Evolutionary conservation across 2,113 vertebrate species (phyloP), one percentile per base, ranked within the genome.

Genomic region (Alligator mississippiensis): DNA sequence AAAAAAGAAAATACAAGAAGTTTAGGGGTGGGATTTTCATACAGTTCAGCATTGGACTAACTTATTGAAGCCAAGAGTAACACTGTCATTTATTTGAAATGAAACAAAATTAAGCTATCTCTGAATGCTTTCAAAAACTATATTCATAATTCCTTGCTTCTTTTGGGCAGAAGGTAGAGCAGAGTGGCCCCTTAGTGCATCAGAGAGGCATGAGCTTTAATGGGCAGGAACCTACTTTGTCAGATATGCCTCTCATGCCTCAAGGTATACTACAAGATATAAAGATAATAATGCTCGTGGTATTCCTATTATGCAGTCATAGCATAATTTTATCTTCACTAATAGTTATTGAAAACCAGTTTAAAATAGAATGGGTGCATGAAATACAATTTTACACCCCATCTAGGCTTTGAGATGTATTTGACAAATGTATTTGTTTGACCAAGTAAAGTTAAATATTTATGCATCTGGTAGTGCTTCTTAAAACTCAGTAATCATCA

Each of bases 301-400:
- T 6, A 24, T 3, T 17, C 34, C 2, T 85, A 87, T 75, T 84
- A 24, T 86, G 64, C 94, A 93, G 82, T 68, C 38, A 15, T 80
- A 82, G 11, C 47, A 79, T 54, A 85, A 24, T 60, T 76, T 89
- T 80, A 30, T 79, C 34, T 91, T 89, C 47, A 87, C 15, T 93
- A 61, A n/a, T 77, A 63, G 0, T 27, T 79, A 54, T 87, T 60
- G 64, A 74, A 76, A 81, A 80, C 14, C 74, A 55, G 78, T 78
- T 94, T 62, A 72, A 92, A 96, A 74, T 68, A 84, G 66, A 88
- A 92, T 84, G 27, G 21, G 30, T 72, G 9, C 5, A 84, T 72
- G 24, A 87, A 90, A 70, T 25, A 57, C 16, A 78, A 78, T 82
- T 90, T 90, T 82, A 78, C 5, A 87, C 11, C 3, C 30, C 77